Base-by-base conservation (phyloP, 2,888 invertebrate genomes). In the Drosophila neoperkinsi region DNA sequence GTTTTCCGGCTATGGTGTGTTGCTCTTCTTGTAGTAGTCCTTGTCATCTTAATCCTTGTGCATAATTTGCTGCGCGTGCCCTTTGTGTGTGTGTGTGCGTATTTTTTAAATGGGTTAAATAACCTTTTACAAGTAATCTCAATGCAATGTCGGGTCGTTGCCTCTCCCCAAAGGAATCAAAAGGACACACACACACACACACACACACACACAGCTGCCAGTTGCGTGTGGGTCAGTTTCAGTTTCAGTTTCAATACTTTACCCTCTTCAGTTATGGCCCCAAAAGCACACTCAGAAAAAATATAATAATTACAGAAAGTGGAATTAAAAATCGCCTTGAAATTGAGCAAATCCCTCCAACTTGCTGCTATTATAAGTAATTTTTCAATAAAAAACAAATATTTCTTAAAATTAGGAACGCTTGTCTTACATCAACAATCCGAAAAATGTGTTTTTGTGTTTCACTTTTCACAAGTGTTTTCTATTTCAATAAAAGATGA, bases 31-130 rank as follows among this genome's bases (percentile, higher is more conserved):
- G 30, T 28, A 61, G 55, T 66, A 77, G 71, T 77, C 77, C 61
- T 60, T 71, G 68, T 69, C 77, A 71, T 74, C 81, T 73, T 65
- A 83, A 78, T 78, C 71, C 74, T 73, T 69, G 59, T 57, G 64
- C 52, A 57, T 79, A 71, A 69, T 81, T 74, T 79, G 65, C 76
- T 36, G 53, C 16, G 34, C 16, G 16, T 5, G 34, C 34, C 34
- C 34, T 34, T 34, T 34, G 34, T 34, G 16, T 34, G 16, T 34
- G 31, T 28, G 33, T 34, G 34, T 34, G 34, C 49, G 61, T 33
- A 64, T 56, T 66, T 74, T 77, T 74, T 59, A 71, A 89, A 84
- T 89, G 88, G 85, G 85, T 89, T 87, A 85, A 84, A 79, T 84
- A 87, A 84, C 84, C 89, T 85, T 83, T 88, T 72, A 68, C 58